Percentiles rank a stretch among this genome's conserved stretches.
Conservation (phyloP, 1,140 invertebrate genomes). For the Tetranychus urticae region DNA sequence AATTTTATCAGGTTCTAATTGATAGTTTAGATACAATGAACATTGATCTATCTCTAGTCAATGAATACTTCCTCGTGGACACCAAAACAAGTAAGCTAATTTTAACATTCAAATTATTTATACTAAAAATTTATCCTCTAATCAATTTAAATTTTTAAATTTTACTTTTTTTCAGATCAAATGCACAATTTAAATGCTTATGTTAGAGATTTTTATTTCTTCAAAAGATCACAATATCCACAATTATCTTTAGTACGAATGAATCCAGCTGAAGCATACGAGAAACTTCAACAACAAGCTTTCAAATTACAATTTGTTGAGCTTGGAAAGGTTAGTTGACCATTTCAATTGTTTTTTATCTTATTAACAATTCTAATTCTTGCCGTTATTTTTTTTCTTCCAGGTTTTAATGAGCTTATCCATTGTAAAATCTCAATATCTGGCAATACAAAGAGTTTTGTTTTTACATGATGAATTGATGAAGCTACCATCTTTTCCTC, state of each 20-base stretch:
- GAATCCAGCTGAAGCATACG: slow-evolving; percentile 68
- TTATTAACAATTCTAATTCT: neutral
- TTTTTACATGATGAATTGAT: slow-evolving; percentile 97
- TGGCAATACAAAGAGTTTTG: slow-evolving; percentile 81
- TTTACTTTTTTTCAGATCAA: slow-evolving; percentile 30
- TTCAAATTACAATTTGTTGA: slow-evolving; percentile 85
- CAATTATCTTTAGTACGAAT: slow-evolving; percentile 84
- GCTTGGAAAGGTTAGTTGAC: slow-evolving; percentile 47
- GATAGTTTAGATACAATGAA: slow-evolving; percentile 94
- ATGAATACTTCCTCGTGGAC: slow-evolving; percentile 82
- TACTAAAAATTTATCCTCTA: slow-evolving; percentile 3
- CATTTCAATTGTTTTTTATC: slow-evolving; percentile 15
- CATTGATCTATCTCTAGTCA: slow-evolving; percentile 65
- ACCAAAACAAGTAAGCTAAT: slow-evolving; percentile 69
- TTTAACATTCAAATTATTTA: slow-evolving; percentile 9
- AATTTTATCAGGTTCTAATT: slow-evolving; percentile 80
- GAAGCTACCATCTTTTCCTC: slow-evolving; percentile 90
- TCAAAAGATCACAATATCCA: slow-evolving; percentile 92
- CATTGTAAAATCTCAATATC: slow-evolving; percentile 16
- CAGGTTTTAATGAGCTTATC: slow-evolving; percentile 14
- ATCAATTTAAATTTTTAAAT: neutral
- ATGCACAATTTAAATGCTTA: slow-evolving; percentile 80
- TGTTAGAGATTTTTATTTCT: slow-evolving; percentile 94
- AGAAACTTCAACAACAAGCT: slow-evolving; percentile 74
- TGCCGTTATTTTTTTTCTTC: neutral